A percentile compares a stretch with the other conserved stretches of the same genome.
Evolutionary conservation across 2,888 invertebrate species (phyloP).

Genomic region (Amiota communis): DNA sequence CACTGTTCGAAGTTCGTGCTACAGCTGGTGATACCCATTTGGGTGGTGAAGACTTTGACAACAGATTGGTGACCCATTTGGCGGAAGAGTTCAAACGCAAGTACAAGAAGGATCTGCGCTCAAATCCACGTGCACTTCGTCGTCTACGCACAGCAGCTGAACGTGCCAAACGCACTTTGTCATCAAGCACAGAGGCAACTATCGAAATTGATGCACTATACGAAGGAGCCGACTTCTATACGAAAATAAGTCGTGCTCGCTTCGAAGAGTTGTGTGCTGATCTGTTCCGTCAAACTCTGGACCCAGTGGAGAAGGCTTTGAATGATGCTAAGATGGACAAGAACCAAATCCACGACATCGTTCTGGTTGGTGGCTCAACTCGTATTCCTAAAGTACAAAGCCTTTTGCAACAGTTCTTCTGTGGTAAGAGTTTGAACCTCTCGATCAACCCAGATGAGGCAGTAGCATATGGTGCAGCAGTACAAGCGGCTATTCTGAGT

Average conservation of each 20-base stretch:
- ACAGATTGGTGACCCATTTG: slow-evolving; percentile 83
- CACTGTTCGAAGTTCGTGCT: slow-evolving; percentile 91
- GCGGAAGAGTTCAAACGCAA: slow-evolving; percentile 88
- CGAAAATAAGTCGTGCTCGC: slow-evolving; percentile 81
- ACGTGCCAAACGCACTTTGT: slow-evolving; percentile 84
- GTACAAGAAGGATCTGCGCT: slow-evolving; percentile 81
- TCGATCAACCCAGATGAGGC: slow-evolving; percentile 88
- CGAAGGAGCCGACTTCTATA: slow-evolving; percentile 83
- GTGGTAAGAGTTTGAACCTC: slow-evolving; percentile 78
- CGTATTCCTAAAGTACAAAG: slow-evolving; percentile 86
- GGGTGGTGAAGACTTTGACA: slow-evolving; percentile 93
- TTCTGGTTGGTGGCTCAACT: slow-evolving; percentile 87
- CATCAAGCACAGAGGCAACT: slow-evolving; percentile 84
- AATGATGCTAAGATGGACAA: slow-evolving; percentile 87
- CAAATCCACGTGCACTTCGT: slow-evolving; percentile 76
- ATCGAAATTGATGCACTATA: slow-evolving; percentile 84
- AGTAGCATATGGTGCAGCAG: slow-evolving; percentile 81
- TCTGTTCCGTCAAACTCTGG: slow-evolving; percentile 81
- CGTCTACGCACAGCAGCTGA: slow-evolving; percentile 80
- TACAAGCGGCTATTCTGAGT: neutral
- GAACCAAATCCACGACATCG: slow-evolving; percentile 83
- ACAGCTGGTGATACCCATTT: slow-evolving; percentile 92
- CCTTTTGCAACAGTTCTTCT: slow-evolving; percentile 81
- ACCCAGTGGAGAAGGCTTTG: slow-evolving; percentile 85
- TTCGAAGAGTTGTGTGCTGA: slow-evolving; percentile 84